These are phyloP conservation scores for Diachrysia chrysitis DNA, from an alignment of 2,888 invertebrate species.

Conservation along the genomic window DNA sequence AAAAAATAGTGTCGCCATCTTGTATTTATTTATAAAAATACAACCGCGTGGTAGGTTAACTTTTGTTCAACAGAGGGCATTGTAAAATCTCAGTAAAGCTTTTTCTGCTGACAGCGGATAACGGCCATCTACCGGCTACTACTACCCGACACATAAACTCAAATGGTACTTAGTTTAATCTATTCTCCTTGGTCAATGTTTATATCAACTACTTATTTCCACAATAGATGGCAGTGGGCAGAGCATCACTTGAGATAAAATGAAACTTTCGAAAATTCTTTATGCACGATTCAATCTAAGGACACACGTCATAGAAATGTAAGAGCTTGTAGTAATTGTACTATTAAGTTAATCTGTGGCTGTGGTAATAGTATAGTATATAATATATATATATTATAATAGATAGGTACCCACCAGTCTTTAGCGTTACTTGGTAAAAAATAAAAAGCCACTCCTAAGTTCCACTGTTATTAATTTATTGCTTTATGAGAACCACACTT, in stretches of 20 bases:
- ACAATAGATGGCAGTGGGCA: background rate
- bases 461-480: background rate
- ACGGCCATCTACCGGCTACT: background rate
- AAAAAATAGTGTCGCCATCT: too few species aligned
- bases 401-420: background rate
- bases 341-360: too few species aligned
- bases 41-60: background rate
- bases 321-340: too few species aligned
- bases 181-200: background rate
- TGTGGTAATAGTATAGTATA: too few species aligned
- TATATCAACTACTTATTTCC: background rate
- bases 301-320: too few species aligned
- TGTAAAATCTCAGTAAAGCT: background rate
- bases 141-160: background rate
- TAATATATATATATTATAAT: too few species aligned
- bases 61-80: background rate
- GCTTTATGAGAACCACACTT: slow-evolving; percentile 1
- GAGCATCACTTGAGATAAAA: background rate
- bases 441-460: too few species aligned
- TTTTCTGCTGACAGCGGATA: background rate
- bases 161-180: background rate
- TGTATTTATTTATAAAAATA: too few species aligned
- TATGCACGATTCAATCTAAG: background rate
- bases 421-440: too few species aligned
- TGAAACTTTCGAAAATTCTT: background rate